Evolutionary conservation across 2,888 invertebrate genomes (phyloP).

Genomic region (Apantesis nais): DNA sequence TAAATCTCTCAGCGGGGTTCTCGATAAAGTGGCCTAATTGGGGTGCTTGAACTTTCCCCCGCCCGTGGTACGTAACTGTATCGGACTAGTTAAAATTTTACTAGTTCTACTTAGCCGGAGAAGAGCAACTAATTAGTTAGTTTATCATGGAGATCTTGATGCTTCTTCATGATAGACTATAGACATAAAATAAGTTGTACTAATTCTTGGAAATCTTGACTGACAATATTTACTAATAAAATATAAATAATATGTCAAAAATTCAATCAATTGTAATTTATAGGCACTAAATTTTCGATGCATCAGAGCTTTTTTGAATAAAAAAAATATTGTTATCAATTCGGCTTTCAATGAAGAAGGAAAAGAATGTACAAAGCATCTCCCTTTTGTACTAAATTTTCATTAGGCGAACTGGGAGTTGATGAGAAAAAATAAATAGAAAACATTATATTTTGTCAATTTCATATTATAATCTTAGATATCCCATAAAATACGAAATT

Average conservation of each 20-base stretch:
- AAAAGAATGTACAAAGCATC: too few species aligned
- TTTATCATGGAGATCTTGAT: slow-evolving; percentile 22
- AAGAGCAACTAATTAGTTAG: slow-evolving; percentile 39
- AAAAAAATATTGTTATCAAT: too few species aligned
- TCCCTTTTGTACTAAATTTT: background rate
- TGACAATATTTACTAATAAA: background rate
- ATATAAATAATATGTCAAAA: background rate
- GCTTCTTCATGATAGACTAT: background rate
- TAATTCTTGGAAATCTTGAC: background rate
- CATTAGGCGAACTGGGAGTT: background rate
- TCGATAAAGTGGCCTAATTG: slow-evolving; percentile 46
- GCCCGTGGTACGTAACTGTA: slow-evolving; percentile 20
- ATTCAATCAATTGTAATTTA: background rate
- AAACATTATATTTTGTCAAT: too few species aligned
- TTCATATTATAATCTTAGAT: too few species aligned
- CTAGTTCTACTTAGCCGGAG: slow-evolving; percentile 34
- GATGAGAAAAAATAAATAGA: background rate
- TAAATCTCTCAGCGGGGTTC: slow-evolving; percentile 29
- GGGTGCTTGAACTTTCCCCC: slow-evolving; percentile 36
- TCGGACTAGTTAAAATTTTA: slow-evolving; percentile 35
- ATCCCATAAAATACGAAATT: too few species aligned
- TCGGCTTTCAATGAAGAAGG: too few species aligned
- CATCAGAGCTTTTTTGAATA: too few species aligned
- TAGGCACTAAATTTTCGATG: too few species aligned
- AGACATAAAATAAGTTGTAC: background rate